Evolutionary conservation across 2,113 vertebrate genomes (phyloP), one percentile per base, ranked within the genome.

Genomic region (Labrus mixtus): DNA sequence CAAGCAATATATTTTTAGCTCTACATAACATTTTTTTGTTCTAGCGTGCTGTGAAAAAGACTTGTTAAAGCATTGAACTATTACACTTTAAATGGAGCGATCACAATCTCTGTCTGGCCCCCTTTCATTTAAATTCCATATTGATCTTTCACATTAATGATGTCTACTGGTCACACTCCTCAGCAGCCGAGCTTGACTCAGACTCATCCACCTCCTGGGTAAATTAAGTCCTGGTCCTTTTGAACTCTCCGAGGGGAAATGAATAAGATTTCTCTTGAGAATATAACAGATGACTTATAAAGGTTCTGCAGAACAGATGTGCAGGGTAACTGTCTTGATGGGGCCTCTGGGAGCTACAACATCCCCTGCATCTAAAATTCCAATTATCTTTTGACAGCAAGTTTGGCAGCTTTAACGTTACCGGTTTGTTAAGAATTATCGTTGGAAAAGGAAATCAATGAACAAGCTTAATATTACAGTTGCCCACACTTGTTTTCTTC

Each of bases 381-480:
- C 67, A 74, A 60, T 76, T 79, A 59, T 58, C 57, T 74, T 82
- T 36, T 55, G 68, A 58, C 59, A 81, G 56, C 29, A 7, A 10
- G 1, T 55, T 54, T 61, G 4, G 43, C n/a, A 10, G 37, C 53
- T 17, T 66, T 22, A 46, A 23, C 3, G 22, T 25, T 5, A 9
- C 46, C 58, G 19, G 16, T 53, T 23, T 59, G 54, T 73, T 23
- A 36, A 57, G n/a, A 43, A 25, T 51, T 33, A 48, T 64, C 5
- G 0, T 68, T 60, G 45, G 11, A 23, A 4, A 64, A 65, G 33
- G 4, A 45, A 78, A 51, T 79, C 45, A 70, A 59, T 59, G 9
- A 22, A 17, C 22, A 57, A 64, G 20, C 1, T 7, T 6, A 43
- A 73, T n/a, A 36, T 25, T 39, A 53, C n/a, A 23, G 57, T 8